Evolutionary conservation across 2,797 vertebrate species (phyloP).

Genomic region (Kryptopterus vitreolus): DNA sequence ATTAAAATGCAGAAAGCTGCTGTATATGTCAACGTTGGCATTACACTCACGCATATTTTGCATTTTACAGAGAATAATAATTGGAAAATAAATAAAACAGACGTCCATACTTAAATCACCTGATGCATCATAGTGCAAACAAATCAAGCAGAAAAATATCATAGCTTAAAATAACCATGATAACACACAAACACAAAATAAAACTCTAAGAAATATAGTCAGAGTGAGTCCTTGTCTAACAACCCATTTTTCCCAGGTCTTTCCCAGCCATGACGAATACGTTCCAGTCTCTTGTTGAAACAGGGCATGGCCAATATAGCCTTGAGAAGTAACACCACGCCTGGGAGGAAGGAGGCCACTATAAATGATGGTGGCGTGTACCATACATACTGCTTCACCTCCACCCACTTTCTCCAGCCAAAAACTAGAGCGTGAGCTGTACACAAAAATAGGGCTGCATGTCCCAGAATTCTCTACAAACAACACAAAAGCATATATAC

Average conservation of each 20-base stretch:
- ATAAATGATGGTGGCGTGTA: slow-evolving; percentile 86
- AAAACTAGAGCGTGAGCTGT: slow-evolving; percentile 83
- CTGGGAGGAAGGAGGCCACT: slow-evolving; percentile 80
- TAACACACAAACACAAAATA: background rate
- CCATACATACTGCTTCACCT: slow-evolving; percentile 80
- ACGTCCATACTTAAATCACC: background rate
- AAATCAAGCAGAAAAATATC: background rate
- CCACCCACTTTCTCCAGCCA: slow-evolving; percentile 83
- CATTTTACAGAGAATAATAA: background rate
- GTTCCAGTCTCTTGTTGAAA: slow-evolving; percentile 73
- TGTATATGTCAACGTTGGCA: too few relatives aligned
- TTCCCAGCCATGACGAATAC: slow-evolving; percentile 83
- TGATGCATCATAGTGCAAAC: background rate
- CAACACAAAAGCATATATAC: background rate
- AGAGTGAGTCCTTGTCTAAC: slow-evolving; percentile 15
- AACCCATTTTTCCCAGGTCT: slow-evolving; percentile 17
- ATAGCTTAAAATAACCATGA: background rate
- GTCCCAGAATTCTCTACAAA: slow-evolving; percentile 81
- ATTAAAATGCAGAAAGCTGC: too few relatives aligned
- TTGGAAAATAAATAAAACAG: background rate
- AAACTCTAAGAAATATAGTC: background rate
- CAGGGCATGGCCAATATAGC: slow-evolving; percentile 77
- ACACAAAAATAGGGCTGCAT: slow-evolving; percentile 79
- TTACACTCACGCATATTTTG: too few relatives aligned
- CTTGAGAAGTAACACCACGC: slow-evolving; percentile 77